Conservation (phyloP, 2,797 vertebrate genomes). For the Mareca strepera region DNA sequence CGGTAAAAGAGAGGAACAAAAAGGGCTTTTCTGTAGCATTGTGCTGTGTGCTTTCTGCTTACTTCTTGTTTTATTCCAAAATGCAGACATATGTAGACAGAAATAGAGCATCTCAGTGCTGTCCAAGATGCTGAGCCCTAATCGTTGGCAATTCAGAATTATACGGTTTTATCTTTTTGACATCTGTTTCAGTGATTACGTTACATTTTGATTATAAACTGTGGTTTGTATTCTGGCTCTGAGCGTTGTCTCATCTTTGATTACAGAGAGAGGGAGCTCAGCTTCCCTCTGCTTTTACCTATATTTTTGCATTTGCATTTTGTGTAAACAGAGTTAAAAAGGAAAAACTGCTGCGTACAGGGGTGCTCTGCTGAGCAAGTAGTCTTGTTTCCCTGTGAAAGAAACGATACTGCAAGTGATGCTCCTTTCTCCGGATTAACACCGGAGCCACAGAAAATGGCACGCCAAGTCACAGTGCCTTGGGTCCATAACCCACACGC, state of each 20-base stretch:
- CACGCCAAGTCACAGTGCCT: rapidly evolving
- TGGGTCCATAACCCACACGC: rapidly evolving
- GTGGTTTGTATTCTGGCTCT: not conserved
- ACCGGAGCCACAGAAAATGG: rapidly evolving
- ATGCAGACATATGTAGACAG: rapidly evolving
- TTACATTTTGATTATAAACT: not conserved
- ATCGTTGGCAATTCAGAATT: not conserved
- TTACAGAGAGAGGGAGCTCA: not conserved
- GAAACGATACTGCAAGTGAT: not conserved
- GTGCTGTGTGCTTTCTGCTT: not conserved
- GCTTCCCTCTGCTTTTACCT: not conserved
- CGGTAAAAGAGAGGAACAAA: not conserved
- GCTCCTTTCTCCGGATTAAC: not conserved
- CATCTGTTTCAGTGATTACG: constrained; percentile 8
- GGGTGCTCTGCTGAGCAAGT: rapidly evolving
- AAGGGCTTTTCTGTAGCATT: rapidly evolving
- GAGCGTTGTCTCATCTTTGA: not conserved
- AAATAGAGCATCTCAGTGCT: not conserved
- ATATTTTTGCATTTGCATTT: not conserved
- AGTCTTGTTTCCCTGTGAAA: not conserved
- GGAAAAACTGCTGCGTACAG: rapidly evolving
- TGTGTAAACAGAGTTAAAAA: not conserved
- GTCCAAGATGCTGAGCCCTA: not conserved
- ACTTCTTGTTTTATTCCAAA: not conserved
- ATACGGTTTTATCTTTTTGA: not conserved